A percentile compares a stretch with the other conserved stretches of the same genome.
Conservation (phyloP, 2,113 vertebrate genomes). For the Pionites leucogaster region DNA sequence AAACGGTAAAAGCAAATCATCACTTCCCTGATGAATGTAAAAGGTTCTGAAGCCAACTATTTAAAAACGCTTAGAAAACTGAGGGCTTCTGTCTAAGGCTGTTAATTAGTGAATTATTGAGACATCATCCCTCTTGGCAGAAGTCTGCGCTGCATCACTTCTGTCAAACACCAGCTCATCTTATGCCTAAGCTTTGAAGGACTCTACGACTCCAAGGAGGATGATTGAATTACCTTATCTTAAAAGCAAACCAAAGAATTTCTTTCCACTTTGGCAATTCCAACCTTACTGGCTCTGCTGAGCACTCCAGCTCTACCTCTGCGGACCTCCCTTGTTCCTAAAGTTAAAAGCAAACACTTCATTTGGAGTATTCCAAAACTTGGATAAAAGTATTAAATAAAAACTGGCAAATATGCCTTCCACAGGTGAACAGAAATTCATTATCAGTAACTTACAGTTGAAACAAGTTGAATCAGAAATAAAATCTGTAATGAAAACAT, state of each 20-base stretch:
- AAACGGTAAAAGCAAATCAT: neutral
- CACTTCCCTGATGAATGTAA: neutral
- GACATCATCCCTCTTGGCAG: neutral
- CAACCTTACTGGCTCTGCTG: neutral
- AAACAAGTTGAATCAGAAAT: neutral
- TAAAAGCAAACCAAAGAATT: neutral
- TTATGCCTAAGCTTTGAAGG: neutral
- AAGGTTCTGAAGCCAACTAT: neutral
- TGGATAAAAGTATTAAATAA: neutral
- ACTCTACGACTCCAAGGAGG: neutral
- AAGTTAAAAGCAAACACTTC: neutral
- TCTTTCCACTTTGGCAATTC: neutral
- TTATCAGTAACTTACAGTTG: neutral
- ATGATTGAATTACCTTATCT: neutral
- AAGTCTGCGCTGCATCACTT: neutral
- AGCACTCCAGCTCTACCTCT: neutral
- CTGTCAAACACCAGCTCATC: neutral
- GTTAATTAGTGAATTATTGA: neutral
- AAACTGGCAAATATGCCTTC: neutral
- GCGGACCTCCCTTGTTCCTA: fast-evolving
- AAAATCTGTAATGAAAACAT: neutral
- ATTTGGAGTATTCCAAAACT: neutral
- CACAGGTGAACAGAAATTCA: neutral
- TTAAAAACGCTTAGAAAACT: neutral
- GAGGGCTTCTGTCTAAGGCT: neutral